Evolutionary conservation across 2,113 vertebrate species (phyloP).

Genomic region (Thymallus thymallus): DNA sequence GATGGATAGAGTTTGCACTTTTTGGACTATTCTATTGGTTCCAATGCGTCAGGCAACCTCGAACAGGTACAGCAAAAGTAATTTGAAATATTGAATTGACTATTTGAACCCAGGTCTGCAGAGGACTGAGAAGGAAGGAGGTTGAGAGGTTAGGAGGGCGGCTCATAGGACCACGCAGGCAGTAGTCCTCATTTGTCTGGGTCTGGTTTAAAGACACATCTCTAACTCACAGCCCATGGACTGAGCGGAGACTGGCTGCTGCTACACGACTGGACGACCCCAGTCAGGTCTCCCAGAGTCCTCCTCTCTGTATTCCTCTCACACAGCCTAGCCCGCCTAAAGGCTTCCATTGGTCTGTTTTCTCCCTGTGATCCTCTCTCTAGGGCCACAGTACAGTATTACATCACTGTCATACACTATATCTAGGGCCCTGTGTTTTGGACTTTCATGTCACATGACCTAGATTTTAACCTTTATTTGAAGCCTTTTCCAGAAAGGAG

Average conservation of each 20-base stretch:
- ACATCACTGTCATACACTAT: conserved; percentile 50
- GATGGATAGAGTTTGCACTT: no score
- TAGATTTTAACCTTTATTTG: no score
- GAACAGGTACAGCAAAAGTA: no score
- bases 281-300: conserved; percentile 25
- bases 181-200: conserved; percentile 31
- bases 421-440: background rate
- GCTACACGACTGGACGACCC: conserved; percentile 26
- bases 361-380: conserved; percentile 26
- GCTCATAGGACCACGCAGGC: background rate
- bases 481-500: no score
- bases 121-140: background rate
- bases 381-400: conserved; percentile 49
- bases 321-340: conserved; percentile 44
- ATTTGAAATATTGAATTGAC: no score
- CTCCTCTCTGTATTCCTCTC: conserved; percentile 55
- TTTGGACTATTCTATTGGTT: no score
- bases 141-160: conserved; percentile 15
- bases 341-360: conserved; percentile 66
- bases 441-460: no score
- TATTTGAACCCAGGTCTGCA: no score
- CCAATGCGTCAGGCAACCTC: no score
- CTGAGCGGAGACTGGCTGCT: conserved; percentile 1
- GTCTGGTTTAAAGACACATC: conserved; percentile 21
- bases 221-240: background rate